These are phyloP conservation scores for Caligus rogercresseyi DNA, from an alignment of 1,140 invertebrate species.

Conservation along the genomic window DNA sequence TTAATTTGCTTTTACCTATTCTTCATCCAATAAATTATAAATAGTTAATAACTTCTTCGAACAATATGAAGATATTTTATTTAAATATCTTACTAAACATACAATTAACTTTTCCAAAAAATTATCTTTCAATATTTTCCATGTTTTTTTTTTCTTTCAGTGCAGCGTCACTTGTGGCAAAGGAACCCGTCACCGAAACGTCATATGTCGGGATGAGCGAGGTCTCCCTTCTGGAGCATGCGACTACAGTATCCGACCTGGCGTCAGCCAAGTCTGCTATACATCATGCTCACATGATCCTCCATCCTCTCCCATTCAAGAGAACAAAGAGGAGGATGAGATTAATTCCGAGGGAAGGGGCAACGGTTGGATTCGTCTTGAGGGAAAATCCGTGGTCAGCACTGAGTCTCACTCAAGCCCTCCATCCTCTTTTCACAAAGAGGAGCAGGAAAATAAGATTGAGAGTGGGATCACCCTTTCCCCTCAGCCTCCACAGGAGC, in stretches of 20 bases:
- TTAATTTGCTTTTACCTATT: no score
- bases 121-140: constrained; percentile 23
- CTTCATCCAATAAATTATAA: no score
- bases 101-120: no score
- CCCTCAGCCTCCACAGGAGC: neutral
- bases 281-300: neutral
- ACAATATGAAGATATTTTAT: no score
- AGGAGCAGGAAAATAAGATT: no score
- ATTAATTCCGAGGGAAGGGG: neutral
- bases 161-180: constrained; percentile 65
- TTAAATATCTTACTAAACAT: no score
- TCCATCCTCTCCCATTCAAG: no score
- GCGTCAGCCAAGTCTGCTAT: constrained; percentile 39
- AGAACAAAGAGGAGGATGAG: neutral
- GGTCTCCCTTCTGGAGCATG: constrained; percentile 36
- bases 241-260: constrained; percentile 36
- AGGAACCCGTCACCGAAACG: constrained; percentile 54
- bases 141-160: constrained; percentile 39
- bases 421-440: no score
- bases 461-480: neutral
- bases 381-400: no score
- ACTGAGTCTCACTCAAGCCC: no score
- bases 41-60: no score
- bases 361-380: neutral
- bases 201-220: constrained; percentile 49